Conservation (phyloP, 2,888 invertebrate genomes). For the Amblyjoppa fuscipennis region DNA sequence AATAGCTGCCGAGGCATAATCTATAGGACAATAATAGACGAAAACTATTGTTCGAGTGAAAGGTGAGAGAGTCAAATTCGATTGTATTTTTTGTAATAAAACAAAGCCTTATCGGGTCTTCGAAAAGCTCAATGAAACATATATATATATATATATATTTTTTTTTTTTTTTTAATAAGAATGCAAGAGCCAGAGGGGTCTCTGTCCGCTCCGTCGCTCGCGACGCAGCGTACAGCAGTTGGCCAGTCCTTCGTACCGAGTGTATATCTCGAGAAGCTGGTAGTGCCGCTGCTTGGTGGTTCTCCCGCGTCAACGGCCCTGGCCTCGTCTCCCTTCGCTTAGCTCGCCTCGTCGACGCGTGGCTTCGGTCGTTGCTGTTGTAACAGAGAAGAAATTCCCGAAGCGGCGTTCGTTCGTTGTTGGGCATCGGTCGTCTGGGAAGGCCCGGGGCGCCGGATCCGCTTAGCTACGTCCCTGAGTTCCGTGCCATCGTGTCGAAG, state of each 20-base stretch:
- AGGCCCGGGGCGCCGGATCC: conserved; percentile 12
- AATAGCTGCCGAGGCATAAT: too few relatives aligned
- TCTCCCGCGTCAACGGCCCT: conserved; percentile 65
- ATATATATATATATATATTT: too few relatives aligned
- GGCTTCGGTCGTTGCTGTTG: conserved; percentile 13
- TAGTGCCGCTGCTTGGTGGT: conserved; percentile 34
- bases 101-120: neutral
- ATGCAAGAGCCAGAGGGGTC: conserved; percentile 25
- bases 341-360: conserved; percentile 43
- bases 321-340: conserved; percentile 69
- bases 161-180: conserved; percentile 8
- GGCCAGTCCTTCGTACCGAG: conserved; percentile 18
- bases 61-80: neutral
- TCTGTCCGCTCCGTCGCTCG: conserved; percentile 47
- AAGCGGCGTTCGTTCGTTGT: neutral
- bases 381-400: conserved; percentile 8
- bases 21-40: neutral
- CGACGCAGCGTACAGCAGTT: conserved; percentile 34
- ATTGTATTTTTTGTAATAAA: neutral
- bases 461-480: conserved; percentile 57
- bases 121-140: too few relatives aligned
- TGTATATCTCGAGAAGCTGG: conserved; percentile 30
- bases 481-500: conserved; percentile 83
- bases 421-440: neutral
- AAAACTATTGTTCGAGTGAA: neutral